Evolutionary conservation across 2,113 vertebrate species (phyloP).

Genomic region (Onychostoma macrolepis): DNA sequence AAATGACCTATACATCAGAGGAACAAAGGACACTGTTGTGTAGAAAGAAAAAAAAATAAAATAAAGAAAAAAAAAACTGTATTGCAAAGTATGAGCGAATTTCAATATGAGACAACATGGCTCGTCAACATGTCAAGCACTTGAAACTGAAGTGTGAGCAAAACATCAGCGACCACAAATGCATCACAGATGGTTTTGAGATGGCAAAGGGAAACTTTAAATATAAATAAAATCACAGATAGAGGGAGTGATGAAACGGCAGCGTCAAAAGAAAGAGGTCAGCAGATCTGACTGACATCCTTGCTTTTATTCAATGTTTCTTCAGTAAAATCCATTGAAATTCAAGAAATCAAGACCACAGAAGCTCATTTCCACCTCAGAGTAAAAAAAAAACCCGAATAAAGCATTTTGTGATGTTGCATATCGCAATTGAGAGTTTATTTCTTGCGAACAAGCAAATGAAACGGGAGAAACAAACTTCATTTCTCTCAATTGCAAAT

Average conservation of each 20-base stretch:
- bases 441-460: neutral
- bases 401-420: neutral
- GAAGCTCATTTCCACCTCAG: neutral
- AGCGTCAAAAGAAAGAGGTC: slow-evolving; percentile 18
- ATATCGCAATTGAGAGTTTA: neutral
- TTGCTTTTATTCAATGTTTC: neutral
- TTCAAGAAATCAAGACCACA: neutral
- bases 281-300: neutral
- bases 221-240: too few relatives aligned
- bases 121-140: neutral
- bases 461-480: neutral
- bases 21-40: neutral
- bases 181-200: neutral
- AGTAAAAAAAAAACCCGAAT: neutral
- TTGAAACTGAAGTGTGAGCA: slow-evolving; percentile 25
- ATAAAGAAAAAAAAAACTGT: too few relatives aligned
- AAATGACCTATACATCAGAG: too few relatives aligned
- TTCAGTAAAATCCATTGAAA: neutral
- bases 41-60: neutral
- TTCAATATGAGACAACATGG: neutral
- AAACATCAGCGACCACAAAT: neutral
- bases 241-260: slow-evolving; percentile 37
- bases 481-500: neutral
- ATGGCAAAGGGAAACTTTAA: neutral
- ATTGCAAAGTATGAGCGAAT: neutral